phyloP scores from a whole-genome alignment of 2,113 vertebrate genomes.

The Caranx ignobilis region DNA sequence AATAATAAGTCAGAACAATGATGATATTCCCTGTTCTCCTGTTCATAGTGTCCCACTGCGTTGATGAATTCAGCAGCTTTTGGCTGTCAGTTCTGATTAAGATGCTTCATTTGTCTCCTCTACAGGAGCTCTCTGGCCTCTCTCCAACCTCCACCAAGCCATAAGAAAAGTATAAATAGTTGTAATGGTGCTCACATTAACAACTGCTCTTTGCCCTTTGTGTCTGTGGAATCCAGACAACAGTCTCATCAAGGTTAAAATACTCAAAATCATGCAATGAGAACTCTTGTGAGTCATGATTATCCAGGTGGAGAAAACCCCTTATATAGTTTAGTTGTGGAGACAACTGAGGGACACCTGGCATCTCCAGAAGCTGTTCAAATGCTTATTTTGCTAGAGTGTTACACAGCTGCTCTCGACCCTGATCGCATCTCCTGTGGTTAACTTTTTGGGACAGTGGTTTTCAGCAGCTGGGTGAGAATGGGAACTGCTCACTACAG shows the following conservation, averaged over 20 bases:
- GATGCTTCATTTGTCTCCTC: conserved; percentile 57
- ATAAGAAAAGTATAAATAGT: conserved; percentile 19
- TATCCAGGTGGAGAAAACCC: conserved; percentile 1
- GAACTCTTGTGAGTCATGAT: background rate
- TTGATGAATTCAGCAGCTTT: conserved; percentile 53
- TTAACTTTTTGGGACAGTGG: conserved; percentile 1
- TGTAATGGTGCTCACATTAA: conserved; percentile 35
- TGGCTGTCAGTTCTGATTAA: conserved; percentile 64
- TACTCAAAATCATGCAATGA: background rate
- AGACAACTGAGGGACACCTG: too few species aligned
- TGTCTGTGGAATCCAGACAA: background rate
- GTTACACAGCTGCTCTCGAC: conserved; percentile 11
- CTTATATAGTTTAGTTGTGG: background rate
- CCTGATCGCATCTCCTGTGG: background rate
- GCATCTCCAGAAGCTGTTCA: background rate
- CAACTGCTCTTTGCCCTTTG: conserved; percentile 24
- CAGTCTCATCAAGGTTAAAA: conserved; percentile 12
- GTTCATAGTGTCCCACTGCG: conserved; percentile 16
- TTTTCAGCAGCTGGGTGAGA: background rate
- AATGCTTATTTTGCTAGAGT: background rate
- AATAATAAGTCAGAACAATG: conserved; percentile 52
- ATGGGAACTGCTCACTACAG: background rate
- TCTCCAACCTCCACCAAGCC: conserved; percentile 35
- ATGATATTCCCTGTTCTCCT: conserved; percentile 22
- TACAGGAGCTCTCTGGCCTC: conserved; percentile 40